Percentiles rank a stretch among this genome's conserved stretches.
These are phyloP conservation scores for Chionodraco myersi DNA, from an alignment of 2,113 vertebrate genomes.

Conservation along the genomic window DNA sequence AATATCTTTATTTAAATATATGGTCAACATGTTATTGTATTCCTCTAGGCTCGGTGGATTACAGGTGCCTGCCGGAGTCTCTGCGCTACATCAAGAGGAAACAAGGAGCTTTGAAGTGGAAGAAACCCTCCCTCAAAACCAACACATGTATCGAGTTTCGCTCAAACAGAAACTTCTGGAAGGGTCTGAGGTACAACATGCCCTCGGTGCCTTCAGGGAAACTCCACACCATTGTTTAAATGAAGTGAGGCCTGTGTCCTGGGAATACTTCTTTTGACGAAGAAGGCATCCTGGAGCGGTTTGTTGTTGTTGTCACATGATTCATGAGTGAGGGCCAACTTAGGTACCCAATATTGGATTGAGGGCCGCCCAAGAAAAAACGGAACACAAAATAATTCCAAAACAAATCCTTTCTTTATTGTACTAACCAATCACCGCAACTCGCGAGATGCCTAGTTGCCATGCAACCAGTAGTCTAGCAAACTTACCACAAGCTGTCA, in stretches of 20 bases:
- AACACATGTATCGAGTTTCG: conserved; percentile 14
- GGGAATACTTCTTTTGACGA: too few species aligned
- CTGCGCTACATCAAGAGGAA: conserved; percentile 87
- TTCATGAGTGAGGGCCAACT: too few species aligned
- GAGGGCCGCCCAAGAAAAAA: too few species aligned
- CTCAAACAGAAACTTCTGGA: conserved; percentile 87
- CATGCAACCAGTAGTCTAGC: too few species aligned
- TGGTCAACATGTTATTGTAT: background rate
- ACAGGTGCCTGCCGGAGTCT: conserved; percentile 85
- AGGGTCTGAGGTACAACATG: conserved; percentile 87
- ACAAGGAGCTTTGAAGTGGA: conserved; percentile 88
- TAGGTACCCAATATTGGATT: too few species aligned
- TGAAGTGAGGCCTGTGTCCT: background rate
- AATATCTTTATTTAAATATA: background rate
- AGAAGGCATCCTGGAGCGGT: too few species aligned
- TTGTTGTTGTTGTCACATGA: too few species aligned
- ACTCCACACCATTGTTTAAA: background rate
- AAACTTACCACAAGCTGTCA: too few species aligned
- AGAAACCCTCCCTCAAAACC: conserved; percentile 9
- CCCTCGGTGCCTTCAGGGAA: conserved; percentile 64
- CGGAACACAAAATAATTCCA: too few species aligned
- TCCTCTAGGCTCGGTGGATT: conserved; percentile 75
- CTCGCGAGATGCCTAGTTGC: too few species aligned
- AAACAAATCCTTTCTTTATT: too few species aligned
- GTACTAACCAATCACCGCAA: too few species aligned